These are phyloP conservation scores for Bombus consobrinus DNA, from an alignment of 1,140 invertebrate species.

Conservation along the genomic window DNA sequence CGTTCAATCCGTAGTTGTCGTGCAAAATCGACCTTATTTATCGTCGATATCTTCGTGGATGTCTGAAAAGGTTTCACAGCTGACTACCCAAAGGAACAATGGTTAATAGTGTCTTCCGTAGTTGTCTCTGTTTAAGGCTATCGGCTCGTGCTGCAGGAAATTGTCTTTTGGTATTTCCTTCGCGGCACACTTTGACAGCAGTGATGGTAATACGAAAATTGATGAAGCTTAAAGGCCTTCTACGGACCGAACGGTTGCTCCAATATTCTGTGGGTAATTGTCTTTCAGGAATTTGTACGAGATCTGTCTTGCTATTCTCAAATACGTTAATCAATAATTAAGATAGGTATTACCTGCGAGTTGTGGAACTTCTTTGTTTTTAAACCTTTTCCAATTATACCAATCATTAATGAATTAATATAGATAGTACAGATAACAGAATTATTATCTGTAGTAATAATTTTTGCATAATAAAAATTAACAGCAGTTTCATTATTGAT, in stretches of 20 bases:
- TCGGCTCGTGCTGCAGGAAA: conserved; percentile 29
- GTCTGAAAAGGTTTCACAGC: conserved; percentile 45
- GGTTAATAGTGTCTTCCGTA: conserved; percentile 46
- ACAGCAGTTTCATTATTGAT: no score
- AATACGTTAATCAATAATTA: background rate
- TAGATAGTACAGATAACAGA: no score
- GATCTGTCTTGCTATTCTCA: no score
- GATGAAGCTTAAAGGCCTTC: conserved; percentile 31
- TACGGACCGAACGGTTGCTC: no score
- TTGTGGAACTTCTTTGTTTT: no score
- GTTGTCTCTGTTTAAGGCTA: conserved; percentile 35
- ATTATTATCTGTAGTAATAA: no score
- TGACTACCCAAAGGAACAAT: conserved; percentile 38
- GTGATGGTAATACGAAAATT: conserved; percentile 6
- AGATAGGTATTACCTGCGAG: background rate
- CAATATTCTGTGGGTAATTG: background rate
- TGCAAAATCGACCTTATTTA: conserved; percentile 66
- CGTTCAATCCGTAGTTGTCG: conserved; percentile 57
- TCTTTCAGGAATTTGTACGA: background rate
- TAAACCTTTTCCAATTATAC: no score
- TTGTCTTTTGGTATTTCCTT: conserved; percentile 38
- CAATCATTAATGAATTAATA: no score
- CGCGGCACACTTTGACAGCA: background rate
- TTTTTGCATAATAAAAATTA: no score
- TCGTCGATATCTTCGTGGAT: conserved; percentile 53